These are phyloP conservation scores for Harpalus rufipes DNA, from an alignment of 2,888 invertebrate species.

Conservation along the genomic window DNA sequence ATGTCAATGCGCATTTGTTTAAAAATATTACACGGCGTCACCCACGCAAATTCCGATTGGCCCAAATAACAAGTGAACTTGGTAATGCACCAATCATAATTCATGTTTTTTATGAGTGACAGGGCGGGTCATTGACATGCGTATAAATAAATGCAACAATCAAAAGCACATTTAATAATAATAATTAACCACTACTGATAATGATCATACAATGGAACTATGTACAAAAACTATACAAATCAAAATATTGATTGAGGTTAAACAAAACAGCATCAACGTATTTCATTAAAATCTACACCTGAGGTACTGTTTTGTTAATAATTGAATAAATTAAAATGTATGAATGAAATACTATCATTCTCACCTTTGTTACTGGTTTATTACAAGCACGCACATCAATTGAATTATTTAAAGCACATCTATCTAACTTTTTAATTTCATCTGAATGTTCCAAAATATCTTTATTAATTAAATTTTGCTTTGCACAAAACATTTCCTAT, in stretches of 20 bases:
- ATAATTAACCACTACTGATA: slow-evolving; percentile 43
- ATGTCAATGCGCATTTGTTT: slow-evolving; percentile 47
- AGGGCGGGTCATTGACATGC: slow-evolving; percentile 64
- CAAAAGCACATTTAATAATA: slow-evolving; percentile 45
- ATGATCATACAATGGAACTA: slow-evolving; percentile 17
- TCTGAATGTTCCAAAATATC: slow-evolving; percentile 59
- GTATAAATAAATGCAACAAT: slow-evolving; percentile 60
- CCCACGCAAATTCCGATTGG: slow-evolving; percentile 39
- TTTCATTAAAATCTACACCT: slow-evolving; percentile 21
- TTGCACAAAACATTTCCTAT: slow-evolving; percentile 64
- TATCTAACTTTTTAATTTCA: slow-evolving; percentile 64
- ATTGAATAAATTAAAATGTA: slow-evolving; percentile 17
- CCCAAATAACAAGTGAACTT: slow-evolving; percentile 9
- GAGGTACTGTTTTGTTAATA: slow-evolving; percentile 28
- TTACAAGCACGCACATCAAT: slow-evolving; percentile 85
- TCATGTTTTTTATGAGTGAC: slow-evolving; percentile 26
- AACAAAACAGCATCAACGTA: slow-evolving; percentile 45
- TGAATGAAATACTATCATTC: slow-evolving; percentile 66
- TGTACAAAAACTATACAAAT: slow-evolving; percentile 35
- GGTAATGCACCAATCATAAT: slow-evolving; percentile 49
- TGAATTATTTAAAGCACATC: slow-evolving; percentile 69
- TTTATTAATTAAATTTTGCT: slow-evolving; percentile 63
- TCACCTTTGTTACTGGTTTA: slow-evolving; percentile 84
- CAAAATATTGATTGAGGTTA: slow-evolving; percentile 16
- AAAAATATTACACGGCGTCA: slow-evolving; percentile 44